These are phyloP conservation scores for Lagria hirta DNA, from an alignment of 2,888 invertebrate species.

Conservation along the genomic window DNA sequence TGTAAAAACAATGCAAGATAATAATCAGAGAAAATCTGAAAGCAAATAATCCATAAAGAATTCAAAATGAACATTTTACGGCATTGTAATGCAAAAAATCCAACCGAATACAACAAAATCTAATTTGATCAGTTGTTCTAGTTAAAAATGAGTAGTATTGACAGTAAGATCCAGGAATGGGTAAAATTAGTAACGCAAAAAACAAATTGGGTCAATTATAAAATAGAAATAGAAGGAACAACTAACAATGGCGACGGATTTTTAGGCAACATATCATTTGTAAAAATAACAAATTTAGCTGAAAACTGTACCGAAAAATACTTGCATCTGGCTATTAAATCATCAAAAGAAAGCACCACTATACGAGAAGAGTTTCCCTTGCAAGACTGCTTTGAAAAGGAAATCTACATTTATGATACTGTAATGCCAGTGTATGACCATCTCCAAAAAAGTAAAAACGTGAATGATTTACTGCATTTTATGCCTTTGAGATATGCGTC, in stretches of 20 bases:
- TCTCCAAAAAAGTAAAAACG: conserved; percentile 27
- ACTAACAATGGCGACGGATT: conserved; percentile 38
- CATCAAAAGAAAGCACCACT: conserved; percentile 12
- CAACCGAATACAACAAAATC: no score
- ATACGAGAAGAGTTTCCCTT: conserved; percentile 25
- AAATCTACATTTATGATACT: conserved; percentile 33
- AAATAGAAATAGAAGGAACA: conserved; percentile 23
- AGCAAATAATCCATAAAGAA: no score
- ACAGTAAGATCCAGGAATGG: conserved; percentile 4
- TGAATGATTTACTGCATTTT: conserved; percentile 21
- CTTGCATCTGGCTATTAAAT: conserved; percentile 21
- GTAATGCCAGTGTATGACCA: conserved; percentile 28
- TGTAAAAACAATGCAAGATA: no score
- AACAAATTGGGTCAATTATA: conserved; percentile 17
- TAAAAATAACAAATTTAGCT: conserved; percentile 28
- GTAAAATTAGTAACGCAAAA: conserved; percentile 1
- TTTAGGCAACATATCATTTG: conserved; percentile 33
- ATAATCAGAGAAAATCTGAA: no score
- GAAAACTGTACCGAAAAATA: conserved; percentile 24
- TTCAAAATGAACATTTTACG: no score
- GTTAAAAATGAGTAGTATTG: conserved; percentile 1
- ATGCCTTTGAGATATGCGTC: conserved; percentile 26
- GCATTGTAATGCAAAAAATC: no score
- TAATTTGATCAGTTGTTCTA: no score
- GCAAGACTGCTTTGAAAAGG: conserved; percentile 29